A percentile compares a stretch with the other conserved stretches of the same genome.
These are phyloP conservation scores for Brachymystax lenok DNA, from an alignment of 2,797 vertebrate species.

Conservation along the genomic window DNA sequence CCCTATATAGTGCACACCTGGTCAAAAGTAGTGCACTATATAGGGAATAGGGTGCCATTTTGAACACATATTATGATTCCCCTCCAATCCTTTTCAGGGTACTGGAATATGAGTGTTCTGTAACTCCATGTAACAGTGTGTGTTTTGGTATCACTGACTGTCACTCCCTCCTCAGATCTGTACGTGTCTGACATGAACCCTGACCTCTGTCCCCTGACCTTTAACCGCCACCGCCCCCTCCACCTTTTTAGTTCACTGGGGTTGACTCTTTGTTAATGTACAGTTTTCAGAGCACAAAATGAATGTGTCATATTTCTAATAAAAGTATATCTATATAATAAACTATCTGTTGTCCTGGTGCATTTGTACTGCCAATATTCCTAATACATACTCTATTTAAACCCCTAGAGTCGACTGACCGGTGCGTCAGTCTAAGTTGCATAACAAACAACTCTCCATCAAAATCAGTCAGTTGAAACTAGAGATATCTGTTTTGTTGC, in stretches of 20 bases:
- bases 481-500: too few species aligned
- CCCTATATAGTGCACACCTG: not conserved
- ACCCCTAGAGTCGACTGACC: not conserved
- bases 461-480: too few species aligned
- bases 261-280: slow-evolving; percentile 85
- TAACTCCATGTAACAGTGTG: slow-evolving; percentile 81
- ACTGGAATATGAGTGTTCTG: slow-evolving; percentile 80
- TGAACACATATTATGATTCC: not conserved
- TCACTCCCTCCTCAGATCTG: slow-evolving; percentile 66
- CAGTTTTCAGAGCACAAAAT: slow-evolving; percentile 97
- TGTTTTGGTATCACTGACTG: slow-evolving; percentile 80
- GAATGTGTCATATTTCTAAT: slow-evolving; percentile 98
- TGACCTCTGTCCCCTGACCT: slow-evolving; percentile 19
- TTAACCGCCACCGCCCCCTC: slow-evolving; percentile 20
- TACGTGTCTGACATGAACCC: slow-evolving; percentile 62
- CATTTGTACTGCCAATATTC: slow-evolving; percentile 9
- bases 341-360: slow-evolving; percentile 39
- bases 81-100: slow-evolving; percentile 63
- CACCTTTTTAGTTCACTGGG: slow-evolving; percentile 77
- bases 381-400: not conserved
- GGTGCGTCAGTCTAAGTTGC: too few species aligned
- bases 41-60: not conserved
- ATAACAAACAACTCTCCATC: too few species aligned
- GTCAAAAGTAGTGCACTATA: not conserved
- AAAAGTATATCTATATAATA: slow-evolving; percentile 84